Percentiles rank a stretch among this genome's conserved stretches.
phyloP scores from a whole-genome alignment of 2,888 invertebrate species.

The Zaprionus lineosus region DNA sequence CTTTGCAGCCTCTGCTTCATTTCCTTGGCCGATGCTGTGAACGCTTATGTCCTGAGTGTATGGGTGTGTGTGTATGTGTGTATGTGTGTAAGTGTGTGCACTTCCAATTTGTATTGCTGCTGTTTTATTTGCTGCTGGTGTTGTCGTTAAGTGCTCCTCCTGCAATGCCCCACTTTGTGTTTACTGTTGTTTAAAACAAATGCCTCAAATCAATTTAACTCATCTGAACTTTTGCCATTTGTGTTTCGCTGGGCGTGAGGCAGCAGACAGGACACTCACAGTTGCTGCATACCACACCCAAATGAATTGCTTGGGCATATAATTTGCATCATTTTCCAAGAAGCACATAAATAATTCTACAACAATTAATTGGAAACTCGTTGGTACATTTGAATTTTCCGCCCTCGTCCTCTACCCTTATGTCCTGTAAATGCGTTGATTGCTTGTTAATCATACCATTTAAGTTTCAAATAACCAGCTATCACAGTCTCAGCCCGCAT shows the following conservation, averaged over 20 bases:
- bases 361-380: constrained; percentile 37
- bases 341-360: constrained; percentile 40
- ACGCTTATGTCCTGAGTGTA: too few species aligned
- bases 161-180: constrained; percentile 6
- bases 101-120: too few species aligned
- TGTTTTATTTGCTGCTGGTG: neutral
- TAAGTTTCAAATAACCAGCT: constrained; percentile 30
- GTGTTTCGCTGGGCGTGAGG: neutral
- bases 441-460: constrained; percentile 62
- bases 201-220: constrained; percentile 45
- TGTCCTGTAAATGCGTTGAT: constrained; percentile 41
- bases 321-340: constrained; percentile 32
- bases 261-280: neutral
- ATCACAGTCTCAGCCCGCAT: neutral
- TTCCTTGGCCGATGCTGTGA: too few species aligned
- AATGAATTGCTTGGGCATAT: neutral
- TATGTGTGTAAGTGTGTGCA: too few species aligned
- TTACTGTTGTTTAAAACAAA: constrained; percentile 32
- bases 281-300: too few species aligned
- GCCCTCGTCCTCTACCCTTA: neutral
- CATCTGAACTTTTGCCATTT: constrained; percentile 33
- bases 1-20: too few species aligned
- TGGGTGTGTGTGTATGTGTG: too few species aligned
- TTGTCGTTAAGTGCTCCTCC: constrained; percentile 3
- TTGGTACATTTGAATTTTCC: neutral